A percentile compares a stretch with the other conserved stretches of the same genome.
These are phyloP conservation scores for Aleiodes testaceus DNA, from an alignment of 2,888 invertebrate genomes.

Conservation along the genomic window DNA sequence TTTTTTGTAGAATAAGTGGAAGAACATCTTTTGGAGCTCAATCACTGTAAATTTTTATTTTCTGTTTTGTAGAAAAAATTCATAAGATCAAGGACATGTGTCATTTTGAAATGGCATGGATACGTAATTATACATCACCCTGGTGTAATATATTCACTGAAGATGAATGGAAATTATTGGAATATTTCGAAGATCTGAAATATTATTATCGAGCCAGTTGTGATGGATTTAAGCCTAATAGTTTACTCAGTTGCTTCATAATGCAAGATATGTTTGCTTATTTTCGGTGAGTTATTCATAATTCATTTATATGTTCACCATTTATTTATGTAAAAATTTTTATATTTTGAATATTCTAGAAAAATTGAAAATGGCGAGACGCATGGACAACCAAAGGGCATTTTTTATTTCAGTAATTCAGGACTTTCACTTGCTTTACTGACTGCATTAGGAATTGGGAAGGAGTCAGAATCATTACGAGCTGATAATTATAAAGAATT, in stretches of 20 bases:
- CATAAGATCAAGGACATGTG: slow-evolving; percentile 81
- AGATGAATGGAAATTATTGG: slow-evolving; percentile 80
- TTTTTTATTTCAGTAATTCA: slow-evolving; percentile 15
- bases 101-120: slow-evolving; percentile 85
- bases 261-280: slow-evolving; percentile 80
- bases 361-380: neutral
- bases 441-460: slow-evolving; percentile 75
- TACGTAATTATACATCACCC: slow-evolving; percentile 77
- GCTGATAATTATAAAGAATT: slow-evolving; percentile 78
- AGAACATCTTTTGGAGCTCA: too few species aligned
- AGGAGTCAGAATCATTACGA: slow-evolving; percentile 76
- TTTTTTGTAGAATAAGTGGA: too few species aligned
- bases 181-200: slow-evolving; percentile 83
- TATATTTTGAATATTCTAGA: slow-evolving; percentile 42
- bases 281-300: slow-evolving; percentile 73
- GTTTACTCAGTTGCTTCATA: slow-evolving; percentile 79
- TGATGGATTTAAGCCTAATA: slow-evolving; percentile 78
- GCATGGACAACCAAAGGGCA: neutral
- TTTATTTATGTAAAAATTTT: too few species aligned
- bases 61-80: neutral
- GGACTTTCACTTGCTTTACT: neutral
- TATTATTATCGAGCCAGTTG: slow-evolving; percentile 80
- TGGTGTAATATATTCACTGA: slow-evolving; percentile 84
- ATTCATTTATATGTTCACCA: too few species aligned
- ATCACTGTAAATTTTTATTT: too few species aligned